Evolutionary conservation across 2,113 vertebrate genomes (phyloP).

Genomic region (Syngnathus typhle): DNA sequence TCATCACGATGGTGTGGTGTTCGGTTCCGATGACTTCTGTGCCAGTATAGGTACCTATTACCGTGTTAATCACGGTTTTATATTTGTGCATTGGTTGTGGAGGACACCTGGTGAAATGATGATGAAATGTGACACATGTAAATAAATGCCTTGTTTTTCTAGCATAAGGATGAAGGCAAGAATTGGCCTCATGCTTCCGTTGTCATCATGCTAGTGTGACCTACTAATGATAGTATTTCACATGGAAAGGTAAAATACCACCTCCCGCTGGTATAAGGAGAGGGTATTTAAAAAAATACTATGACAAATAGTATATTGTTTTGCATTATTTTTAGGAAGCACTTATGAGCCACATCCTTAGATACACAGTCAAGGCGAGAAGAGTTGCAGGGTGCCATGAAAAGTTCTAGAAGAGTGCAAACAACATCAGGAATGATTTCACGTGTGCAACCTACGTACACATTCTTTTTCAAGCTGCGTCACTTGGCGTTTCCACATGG

Average conservation of each 20-base stretch:
- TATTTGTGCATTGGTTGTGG: background rate
- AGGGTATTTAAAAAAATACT: background rate
- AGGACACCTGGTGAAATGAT: background rate
- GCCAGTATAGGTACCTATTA: constrained; percentile 90
- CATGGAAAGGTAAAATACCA: background rate
- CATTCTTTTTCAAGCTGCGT: too few relatives aligned
- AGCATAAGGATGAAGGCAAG: too few relatives aligned
- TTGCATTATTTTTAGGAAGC: too few relatives aligned
- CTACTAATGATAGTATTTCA: background rate
- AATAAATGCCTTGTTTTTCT: background rate
- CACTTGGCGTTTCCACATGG: too few relatives aligned
- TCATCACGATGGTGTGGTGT: constrained; percentile 87
- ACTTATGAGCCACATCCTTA: too few relatives aligned
- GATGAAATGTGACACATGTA: background rate
- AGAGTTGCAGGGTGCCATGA: too few relatives aligned
- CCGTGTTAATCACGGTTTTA: background rate
- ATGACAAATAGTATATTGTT: too few relatives aligned
- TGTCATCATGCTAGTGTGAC: background rate
- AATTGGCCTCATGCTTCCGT: background rate
- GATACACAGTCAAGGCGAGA: too few relatives aligned
- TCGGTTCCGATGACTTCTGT: constrained; percentile 98
- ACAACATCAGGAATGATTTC: too few relatives aligned
- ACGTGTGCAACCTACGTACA: too few relatives aligned
- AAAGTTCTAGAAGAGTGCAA: too few relatives aligned
- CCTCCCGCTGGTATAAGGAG: background rate